Evolutionary conservation across 2,888 invertebrate genomes (phyloP).

Genomic region (Maniola hyperantus): DNA sequence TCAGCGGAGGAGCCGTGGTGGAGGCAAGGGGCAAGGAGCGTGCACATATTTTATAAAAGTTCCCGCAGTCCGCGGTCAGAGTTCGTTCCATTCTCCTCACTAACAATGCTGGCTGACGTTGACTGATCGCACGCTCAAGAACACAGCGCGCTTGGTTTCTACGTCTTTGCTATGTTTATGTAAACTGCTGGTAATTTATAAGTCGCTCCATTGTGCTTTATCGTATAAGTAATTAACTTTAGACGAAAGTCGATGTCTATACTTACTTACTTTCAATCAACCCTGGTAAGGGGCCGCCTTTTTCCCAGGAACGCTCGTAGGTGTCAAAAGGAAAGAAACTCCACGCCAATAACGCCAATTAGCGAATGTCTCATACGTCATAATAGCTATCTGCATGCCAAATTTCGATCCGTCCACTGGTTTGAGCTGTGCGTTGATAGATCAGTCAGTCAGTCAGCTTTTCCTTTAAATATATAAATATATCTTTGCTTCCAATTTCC

Average conservation of each 20-base stretch:
- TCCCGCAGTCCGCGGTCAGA: constrained; percentile 53
- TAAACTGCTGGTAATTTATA: constrained; percentile 41
- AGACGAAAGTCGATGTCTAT: constrained; percentile 7
- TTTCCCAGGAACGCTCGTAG: too few species aligned
- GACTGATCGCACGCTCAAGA: constrained; percentile 58
- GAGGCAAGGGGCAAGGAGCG: constrained; percentile 34
- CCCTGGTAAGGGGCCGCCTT: too few species aligned
- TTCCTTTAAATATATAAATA: too few species aligned
- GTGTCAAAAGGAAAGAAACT: too few species aligned
- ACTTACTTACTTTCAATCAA: background rate
- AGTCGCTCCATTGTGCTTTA: constrained; percentile 35
- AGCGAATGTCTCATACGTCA: too few species aligned
- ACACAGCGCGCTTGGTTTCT: constrained; percentile 36
- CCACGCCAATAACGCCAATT: too few species aligned
- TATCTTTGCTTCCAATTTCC: too few species aligned
- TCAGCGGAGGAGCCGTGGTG: background rate
- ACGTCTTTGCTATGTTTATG: constrained; percentile 39
- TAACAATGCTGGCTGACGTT: constrained; percentile 69
- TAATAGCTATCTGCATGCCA: too few species aligned
- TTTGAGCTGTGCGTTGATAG: too few species aligned
- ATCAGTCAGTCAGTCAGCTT: too few species aligned
- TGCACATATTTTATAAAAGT: constrained; percentile 65
- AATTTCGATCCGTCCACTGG: too few species aligned
- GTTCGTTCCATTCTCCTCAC: constrained; percentile 62
- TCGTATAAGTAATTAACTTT: constrained; percentile 22